phyloP scores from a whole-genome alignment of 2,113 vertebrate genomes.

The Leptodactylus fuscus region DNA sequence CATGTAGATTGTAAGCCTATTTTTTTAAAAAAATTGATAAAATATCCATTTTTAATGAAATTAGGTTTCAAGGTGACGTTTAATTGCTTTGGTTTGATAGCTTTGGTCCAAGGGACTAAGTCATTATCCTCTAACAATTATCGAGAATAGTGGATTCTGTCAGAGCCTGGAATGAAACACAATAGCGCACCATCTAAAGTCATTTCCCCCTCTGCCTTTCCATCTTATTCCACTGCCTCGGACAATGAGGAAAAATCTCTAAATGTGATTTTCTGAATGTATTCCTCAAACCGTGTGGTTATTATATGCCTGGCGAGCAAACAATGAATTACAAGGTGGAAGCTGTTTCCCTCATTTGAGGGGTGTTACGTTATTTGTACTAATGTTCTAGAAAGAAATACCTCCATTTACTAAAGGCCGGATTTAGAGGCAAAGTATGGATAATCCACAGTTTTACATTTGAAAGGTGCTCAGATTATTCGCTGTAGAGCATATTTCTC shows the following conservation, averaged over 20 bases:
- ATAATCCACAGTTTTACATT: constrained; percentile 33
- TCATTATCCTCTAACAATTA: constrained; percentile 52
- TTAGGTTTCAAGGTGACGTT: constrained; percentile 20
- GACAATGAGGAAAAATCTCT: constrained; percentile 19
- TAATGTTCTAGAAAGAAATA: constrained; percentile 24
- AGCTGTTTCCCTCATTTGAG: constrained; percentile 18
- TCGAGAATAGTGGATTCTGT: constrained; percentile 21
- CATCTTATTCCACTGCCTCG: not conserved
- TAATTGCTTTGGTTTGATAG: constrained; percentile 43
- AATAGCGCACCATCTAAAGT: not conserved
- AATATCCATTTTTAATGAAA: constrained; percentile 34
- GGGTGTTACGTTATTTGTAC: not conserved
- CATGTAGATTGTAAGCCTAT: constrained; percentile 33
- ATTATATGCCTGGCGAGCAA: constrained; percentile 22
- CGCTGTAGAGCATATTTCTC: not conserved
- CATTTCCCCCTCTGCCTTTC: not conserved
- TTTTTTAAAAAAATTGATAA: constrained; percentile 26
- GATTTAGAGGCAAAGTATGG: constrained; percentile 20
- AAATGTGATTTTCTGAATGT: constrained; percentile 36
- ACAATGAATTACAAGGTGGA: constrained; percentile 26
- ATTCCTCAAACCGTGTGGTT: constrained; percentile 21
- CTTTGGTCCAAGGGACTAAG: constrained; percentile 4
- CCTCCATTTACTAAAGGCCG: constrained; percentile 25
- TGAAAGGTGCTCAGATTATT: not conserved
- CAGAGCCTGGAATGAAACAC: constrained; percentile 20